Percentiles rank a stretch among this genome's conserved stretches.
Evolutionary conservation across 2,888 invertebrate genomes (phyloP).

Genomic region (Hyles lineata): DNA sequence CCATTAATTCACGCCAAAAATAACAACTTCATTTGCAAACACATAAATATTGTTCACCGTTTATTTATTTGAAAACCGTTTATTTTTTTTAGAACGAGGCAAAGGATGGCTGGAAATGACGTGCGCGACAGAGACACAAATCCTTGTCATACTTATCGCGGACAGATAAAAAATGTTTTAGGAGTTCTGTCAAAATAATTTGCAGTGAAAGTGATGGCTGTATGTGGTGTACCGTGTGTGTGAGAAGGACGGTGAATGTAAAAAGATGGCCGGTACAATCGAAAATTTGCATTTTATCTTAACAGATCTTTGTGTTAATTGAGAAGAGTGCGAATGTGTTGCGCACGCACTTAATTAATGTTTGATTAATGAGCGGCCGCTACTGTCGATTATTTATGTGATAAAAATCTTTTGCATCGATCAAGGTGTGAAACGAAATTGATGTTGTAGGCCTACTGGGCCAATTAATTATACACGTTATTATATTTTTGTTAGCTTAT

Average conservation of each 20-base stretch:
- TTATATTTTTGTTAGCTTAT: slow-evolving; percentile 24
- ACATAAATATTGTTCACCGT: slow-evolving; percentile 53
- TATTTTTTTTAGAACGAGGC: slow-evolving; percentile 51
- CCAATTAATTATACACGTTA: slow-evolving; percentile 22
- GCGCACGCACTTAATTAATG: slow-evolving; percentile 69
- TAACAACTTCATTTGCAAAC: slow-evolving; percentile 42
- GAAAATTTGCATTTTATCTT: slow-evolving; percentile 73
- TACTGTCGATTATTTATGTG: slow-evolving; percentile 32
- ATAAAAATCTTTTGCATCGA: slow-evolving; percentile 31
- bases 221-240: slow-evolving; percentile 35
- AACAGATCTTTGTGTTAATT: slow-evolving; percentile 73
- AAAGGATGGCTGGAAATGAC: slow-evolving; percentile 33
- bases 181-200: slow-evolving; percentile 44
- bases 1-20: slow-evolving; percentile 40
- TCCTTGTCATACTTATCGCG: slow-evolving; percentile 33
- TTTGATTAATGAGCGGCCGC: slow-evolving; percentile 61
- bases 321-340: slow-evolving; percentile 69
- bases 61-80: slow-evolving; percentile 57
- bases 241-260: slow-evolving; percentile 46
- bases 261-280: slow-evolving; percentile 56
- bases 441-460: slow-evolving; percentile 28
- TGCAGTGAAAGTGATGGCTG: slow-evolving; percentile 42
- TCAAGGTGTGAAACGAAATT: slow-evolving; percentile 30
- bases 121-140: slow-evolving; percentile 27
- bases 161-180: slow-evolving; percentile 37